Evolutionary conservation across 2,888 invertebrate species (phyloP).

Genomic region (Drosophila neutralis): DNA sequence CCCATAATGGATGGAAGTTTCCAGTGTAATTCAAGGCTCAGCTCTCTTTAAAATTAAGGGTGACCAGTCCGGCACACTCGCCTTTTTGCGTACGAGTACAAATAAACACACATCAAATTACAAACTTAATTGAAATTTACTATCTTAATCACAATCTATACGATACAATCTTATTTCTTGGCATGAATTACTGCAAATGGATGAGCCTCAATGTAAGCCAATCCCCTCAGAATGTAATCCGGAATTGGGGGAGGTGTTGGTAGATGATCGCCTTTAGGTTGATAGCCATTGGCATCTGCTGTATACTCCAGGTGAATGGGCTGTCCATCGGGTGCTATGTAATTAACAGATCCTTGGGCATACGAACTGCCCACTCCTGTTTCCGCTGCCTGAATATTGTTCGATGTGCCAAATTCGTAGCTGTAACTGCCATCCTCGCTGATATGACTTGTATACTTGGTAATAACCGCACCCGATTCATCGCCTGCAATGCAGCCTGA

Average conservation of each 20-base stretch:
- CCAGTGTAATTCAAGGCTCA: neutral
- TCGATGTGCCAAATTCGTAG: conserved; percentile 86
- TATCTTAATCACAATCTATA: conserved; percentile 36
- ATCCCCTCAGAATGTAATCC: conserved; percentile 74
- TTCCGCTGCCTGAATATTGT: conserved; percentile 87
- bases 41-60: neutral
- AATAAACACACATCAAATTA: conserved; percentile 11
- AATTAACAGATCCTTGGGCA: conserved; percentile 80
- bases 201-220: conserved; percentile 80
- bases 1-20: neutral
- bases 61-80: neutral
- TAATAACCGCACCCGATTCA: conserved; percentile 64
- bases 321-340: conserved; percentile 82
- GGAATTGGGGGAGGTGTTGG: conserved; percentile 84
- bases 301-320: conserved; percentile 75
- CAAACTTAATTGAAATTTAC: conserved; percentile 41
- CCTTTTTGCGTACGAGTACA: neutral
- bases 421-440: conserved; percentile 84
- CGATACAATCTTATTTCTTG: conserved; percentile 50
- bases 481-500: conserved; percentile 61
- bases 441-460: conserved; percentile 66
- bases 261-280: conserved; percentile 81
- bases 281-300: conserved; percentile 83
- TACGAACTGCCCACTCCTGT: conserved; percentile 86
- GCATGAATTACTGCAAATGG: conserved; percentile 69